Evolutionary conservation across 2,113 vertebrate genomes (phyloP), one percentile per base, ranked within the genome.

Genomic region (Erythrocebus patas): DNA sequence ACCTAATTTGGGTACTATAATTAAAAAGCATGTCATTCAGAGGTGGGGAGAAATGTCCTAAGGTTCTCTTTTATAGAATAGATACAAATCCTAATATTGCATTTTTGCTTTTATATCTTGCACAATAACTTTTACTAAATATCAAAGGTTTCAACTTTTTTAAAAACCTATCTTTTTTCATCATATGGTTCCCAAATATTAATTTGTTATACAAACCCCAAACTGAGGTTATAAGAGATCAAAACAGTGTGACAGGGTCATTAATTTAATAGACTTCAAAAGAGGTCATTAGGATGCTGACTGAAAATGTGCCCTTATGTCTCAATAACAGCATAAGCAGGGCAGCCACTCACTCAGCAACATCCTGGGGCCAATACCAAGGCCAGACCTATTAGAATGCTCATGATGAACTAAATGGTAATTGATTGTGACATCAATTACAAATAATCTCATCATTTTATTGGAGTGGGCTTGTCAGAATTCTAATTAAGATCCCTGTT

Each of bases 401-500:
- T 99, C 98, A 95, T 99, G 99, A 99, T 98, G 98, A 99, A 99
- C 99, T 98, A 98, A 99, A 98, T 99, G 98, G 98, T 99, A 99
- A 99, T 99, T 98, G 99, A 99, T 98, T 99, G 98, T 99, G 99
- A 99, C 99, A 99, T 99, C 99, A 99, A 99, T 99, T 99, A 99
- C 98, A 98, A 99, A 99, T 99, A 99, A 99, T 99, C 99, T 99
- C 99, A 99, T 99, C 99, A 99, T 99, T 99, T 99, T 99, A 99
- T 99, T 98, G 98, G 99, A 99, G 98, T 99, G 98, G 98, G 98
- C 99, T 99, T 99, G 99, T 99, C 99, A 99, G 98, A 99, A 99
- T 99, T 99, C 99, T 99, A 99, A 99, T 99, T 99, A 99, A 99
- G 99, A 99, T 98, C 98, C 98, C 98, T 98, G 98, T 99, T 99